Evolutionary conservation across 2,797 vertebrate genomes (phyloP), one percentile per base, ranked within the genome.

Genomic region (Nyctibius grandis): DNA sequence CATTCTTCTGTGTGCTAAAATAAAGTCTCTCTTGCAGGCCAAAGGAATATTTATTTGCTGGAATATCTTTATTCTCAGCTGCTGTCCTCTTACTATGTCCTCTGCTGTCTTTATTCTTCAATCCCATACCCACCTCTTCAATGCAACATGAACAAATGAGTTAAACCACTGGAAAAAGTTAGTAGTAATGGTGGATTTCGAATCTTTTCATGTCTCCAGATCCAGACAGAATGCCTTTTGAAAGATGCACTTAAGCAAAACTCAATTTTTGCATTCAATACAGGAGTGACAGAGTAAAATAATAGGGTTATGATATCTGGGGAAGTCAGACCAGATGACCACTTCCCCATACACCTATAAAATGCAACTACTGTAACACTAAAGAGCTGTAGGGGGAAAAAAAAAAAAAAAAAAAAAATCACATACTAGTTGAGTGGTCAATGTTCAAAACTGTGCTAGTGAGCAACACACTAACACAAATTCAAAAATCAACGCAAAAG

Each of bases 1-100:
- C 81, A 74, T 80, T 91, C 45, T 77, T 79, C 40, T 68, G n/a
- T 53, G 44, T 70, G 68, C 77, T 95, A 90, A 96, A 96, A 88
- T 78, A 86, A 94, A 88, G 56, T 65, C 44, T 91, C 34, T 75
- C 44, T 81, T 88, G 29, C 26, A 87, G 79, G 48, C 51, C 91
- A 86, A 88, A 79, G 31, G n/a, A 85, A 9, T 80, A 48, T 88
- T 56, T 80, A 48, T 88, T 56, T 89, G 25, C 36, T 65, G 21
- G 12, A 84, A 28, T 91, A 44, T 14, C 38, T 81, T 83, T 78
- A 74, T 59, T 84, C 75, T 86, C 44, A 1, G 1, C 48, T 73
- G 16, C 44, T 73, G 11, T 38, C 23, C 61, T 88, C 28, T 61
- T 47, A 18, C 20, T n/a, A 47, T 14, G 17, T 33, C 47, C n/a